phyloP scores from a whole-genome alignment of 2,113 vertebrate genomes.

The Capra hircus region DNA sequence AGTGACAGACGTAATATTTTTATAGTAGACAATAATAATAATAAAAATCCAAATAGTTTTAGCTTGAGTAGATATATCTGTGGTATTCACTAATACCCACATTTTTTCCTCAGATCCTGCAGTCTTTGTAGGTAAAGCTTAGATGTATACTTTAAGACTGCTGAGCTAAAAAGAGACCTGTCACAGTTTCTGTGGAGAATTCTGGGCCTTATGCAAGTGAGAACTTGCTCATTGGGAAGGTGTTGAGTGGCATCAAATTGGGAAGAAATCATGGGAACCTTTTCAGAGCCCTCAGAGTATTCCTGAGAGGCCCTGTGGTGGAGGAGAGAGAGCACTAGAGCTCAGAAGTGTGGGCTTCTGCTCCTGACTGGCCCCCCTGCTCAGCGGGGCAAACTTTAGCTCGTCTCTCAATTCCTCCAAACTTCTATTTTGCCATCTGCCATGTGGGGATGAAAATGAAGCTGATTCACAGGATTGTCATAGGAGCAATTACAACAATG shows the following conservation, averaged over 20 bases:
- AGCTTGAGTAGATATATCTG: background rate
- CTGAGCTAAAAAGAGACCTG: background rate
- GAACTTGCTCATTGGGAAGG: slow-evolving; percentile 6
- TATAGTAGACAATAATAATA: background rate
- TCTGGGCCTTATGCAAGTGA: background rate
- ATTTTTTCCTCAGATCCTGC: background rate
- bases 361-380: background rate
- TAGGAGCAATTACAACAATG: background rate
- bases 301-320: background rate
- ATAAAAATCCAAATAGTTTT: background rate
- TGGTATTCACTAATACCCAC: background rate
- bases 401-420: background rate
- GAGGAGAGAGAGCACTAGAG: background rate
- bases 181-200: background rate
- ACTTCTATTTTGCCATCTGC: background rate
- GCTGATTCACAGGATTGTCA: background rate
- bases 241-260: background rate
- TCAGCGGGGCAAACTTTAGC: background rate
- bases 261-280: background rate
- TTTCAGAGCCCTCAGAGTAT: background rate
- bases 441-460: background rate
- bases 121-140: background rate
- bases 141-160: background rate
- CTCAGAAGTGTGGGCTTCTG: accelerated
- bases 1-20: background rate